A percentile compares a stretch with the other conserved stretches of the same genome.
These are phyloP conservation scores for Aleiodes testaceus DNA, from an alignment of 2,888 invertebrate species.

Conservation along the genomic window DNA sequence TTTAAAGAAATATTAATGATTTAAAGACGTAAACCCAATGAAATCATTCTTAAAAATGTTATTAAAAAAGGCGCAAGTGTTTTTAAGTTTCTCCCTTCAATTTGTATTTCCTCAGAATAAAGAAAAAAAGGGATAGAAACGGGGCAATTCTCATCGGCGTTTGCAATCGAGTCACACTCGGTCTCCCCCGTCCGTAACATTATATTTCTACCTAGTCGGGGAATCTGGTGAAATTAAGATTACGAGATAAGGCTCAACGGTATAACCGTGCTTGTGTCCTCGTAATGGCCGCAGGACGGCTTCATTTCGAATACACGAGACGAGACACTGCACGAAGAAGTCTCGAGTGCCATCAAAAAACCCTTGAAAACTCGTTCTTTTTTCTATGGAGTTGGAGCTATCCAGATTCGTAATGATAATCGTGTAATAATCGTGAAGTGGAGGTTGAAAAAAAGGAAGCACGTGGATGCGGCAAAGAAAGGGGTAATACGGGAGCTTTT, in stretches of 20 bases:
- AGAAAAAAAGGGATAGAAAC: conserved; percentile 4
- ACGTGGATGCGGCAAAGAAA: not conserved
- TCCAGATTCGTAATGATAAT: conserved; percentile 60
- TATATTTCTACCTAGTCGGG: conserved; percentile 56
- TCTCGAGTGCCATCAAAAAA: conserved; percentile 33
- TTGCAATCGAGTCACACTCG: conserved; percentile 63
- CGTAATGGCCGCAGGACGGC: conserved; percentile 52
- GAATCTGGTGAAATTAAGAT: conserved; percentile 66
- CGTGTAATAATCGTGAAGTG: conserved; percentile 58
- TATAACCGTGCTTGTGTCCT: conserved; percentile 33
- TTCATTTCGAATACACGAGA: conserved; percentile 57
- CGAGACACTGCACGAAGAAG: conserved; percentile 44
- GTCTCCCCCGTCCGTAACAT: conserved; percentile 59
- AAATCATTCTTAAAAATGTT: too few relatives aligned
- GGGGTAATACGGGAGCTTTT: conserved; percentile 64
- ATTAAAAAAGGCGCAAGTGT: too few relatives aligned
- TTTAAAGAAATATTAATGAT: too few relatives aligned
- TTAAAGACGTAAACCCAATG: too few relatives aligned
- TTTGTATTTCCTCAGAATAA: conserved; percentile 33
- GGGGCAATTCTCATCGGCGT: conserved; percentile 48
- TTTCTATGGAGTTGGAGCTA: conserved; percentile 30
- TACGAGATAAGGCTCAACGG: conserved; percentile 58
- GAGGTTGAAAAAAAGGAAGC: not conserved
- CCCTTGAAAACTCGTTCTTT: conserved; percentile 15
- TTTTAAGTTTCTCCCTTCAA: conserved; percentile 12